These are phyloP conservation scores for Loripinus fragilis DNA, from an alignment of 2,888 invertebrate genomes.

Conservation along the genomic window DNA sequence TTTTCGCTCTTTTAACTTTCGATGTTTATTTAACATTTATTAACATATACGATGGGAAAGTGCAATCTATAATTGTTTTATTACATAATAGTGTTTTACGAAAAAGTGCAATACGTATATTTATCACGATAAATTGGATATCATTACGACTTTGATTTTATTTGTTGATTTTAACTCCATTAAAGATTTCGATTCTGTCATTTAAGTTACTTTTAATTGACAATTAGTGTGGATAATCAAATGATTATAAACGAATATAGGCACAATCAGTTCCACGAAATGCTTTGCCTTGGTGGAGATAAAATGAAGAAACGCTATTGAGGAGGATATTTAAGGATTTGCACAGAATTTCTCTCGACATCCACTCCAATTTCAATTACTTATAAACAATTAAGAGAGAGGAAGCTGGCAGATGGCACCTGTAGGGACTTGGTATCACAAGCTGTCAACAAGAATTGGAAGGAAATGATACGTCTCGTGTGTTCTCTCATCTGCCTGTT, in stretches of 20 bases:
- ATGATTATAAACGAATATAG: too few relatives aligned
- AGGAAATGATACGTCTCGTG: background rate
- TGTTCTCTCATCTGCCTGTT: slow-evolving; percentile 10
- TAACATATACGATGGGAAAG: background rate
- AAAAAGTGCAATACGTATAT: background rate
- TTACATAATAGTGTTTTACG: background rate
- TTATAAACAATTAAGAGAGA: slow-evolving; percentile 1
- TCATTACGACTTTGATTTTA: background rate
- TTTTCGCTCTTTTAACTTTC: background rate
- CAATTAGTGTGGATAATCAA: too few relatives aligned
- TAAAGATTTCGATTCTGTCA: too few relatives aligned
- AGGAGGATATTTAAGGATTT: background rate
- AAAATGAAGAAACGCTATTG: too few relatives aligned
- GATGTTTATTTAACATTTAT: background rate
- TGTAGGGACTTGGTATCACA: background rate
- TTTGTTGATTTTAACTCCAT: background rate
- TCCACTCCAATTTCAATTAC: background rate
- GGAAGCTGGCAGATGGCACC: background rate
- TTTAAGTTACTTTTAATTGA: too few relatives aligned
- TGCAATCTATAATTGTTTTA: background rate
- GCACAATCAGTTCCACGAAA: too few relatives aligned
- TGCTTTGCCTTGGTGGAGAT: too few relatives aligned
- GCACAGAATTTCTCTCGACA: background rate
- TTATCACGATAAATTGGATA: too few relatives aligned
- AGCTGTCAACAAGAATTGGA: slow-evolving; percentile 13